Conservation (phyloP, 2,113 vertebrate species). For the Catharus bicknelli region DNA sequence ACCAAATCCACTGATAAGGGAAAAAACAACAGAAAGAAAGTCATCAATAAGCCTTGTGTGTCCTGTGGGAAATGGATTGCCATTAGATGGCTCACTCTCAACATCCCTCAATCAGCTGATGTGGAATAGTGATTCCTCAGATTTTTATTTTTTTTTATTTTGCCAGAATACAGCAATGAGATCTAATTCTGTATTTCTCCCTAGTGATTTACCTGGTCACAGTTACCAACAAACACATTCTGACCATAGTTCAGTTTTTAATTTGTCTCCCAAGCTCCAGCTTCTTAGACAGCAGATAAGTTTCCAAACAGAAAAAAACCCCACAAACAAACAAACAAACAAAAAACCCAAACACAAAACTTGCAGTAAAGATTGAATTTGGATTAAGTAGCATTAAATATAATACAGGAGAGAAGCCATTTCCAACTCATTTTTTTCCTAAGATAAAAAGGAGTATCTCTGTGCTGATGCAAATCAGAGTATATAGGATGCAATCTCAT, state of each 20-base stretch:
- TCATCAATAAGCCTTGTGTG: not conserved
- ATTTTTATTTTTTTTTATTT: not conserved
- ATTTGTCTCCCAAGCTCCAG: not conserved
- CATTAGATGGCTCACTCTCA: conserved; percentile 1
- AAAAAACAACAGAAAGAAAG: not conserved
- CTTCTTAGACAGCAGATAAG: not conserved
- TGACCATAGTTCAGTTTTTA: not conserved
- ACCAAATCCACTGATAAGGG: not conserved
- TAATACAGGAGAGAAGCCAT: not conserved
- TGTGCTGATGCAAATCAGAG: not conserved
- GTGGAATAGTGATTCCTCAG: not conserved
- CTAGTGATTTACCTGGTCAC: not conserved
- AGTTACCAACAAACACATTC: not conserved
- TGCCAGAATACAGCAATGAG: not conserved
- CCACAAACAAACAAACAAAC: not conserved
- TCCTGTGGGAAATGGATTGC: not conserved
- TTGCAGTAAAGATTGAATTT: not conserved
- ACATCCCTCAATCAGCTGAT: not conserved
- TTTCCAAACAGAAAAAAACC: not conserved
- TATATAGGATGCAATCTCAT: conserved; percentile 9
- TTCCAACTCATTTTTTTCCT: not conserved
- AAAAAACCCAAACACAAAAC: not conserved
- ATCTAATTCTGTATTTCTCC: not conserved
- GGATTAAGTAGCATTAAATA: not conserved
- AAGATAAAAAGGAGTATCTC: not conserved